These are phyloP conservation scores for Caenorhabditis inopinata DNA, from an alignment of 1,140 invertebrate species.

Conservation along the genomic window DNA sequence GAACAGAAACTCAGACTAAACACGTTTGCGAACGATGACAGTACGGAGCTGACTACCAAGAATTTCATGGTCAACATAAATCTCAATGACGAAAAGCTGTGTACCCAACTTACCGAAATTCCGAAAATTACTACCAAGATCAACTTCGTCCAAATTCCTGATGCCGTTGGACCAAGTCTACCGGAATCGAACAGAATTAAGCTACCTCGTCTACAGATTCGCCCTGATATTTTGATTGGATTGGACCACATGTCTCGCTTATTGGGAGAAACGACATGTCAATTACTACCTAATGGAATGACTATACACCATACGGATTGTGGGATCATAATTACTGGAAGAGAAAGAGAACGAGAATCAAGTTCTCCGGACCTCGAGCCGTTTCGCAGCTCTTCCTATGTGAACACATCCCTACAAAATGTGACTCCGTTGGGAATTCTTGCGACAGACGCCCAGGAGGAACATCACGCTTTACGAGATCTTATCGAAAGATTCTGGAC, in stretches of 20 bases:
- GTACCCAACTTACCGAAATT: no score
- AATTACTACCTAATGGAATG: background rate
- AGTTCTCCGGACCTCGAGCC: background rate
- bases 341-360: background rate
- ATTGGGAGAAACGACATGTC: background rate
- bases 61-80: background rate
- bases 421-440: background rate
- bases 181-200: background rate
- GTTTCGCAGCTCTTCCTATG: background rate
- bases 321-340: background rate
- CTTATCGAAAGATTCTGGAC: background rate
- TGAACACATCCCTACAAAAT: background rate
- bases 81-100: no score
- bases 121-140: no score
- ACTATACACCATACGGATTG: background rate
- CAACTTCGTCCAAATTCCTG: background rate
- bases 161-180: background rate
- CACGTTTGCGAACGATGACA: background rate
- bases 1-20: background rate
- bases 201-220: background rate
- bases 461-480: background rate
- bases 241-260: background rate
- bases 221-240: no score
- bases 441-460: background rate
- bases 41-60: background rate